phyloP scores from a whole-genome alignment of 2,888 invertebrate species.

The Diabrotica balteata region DNA sequence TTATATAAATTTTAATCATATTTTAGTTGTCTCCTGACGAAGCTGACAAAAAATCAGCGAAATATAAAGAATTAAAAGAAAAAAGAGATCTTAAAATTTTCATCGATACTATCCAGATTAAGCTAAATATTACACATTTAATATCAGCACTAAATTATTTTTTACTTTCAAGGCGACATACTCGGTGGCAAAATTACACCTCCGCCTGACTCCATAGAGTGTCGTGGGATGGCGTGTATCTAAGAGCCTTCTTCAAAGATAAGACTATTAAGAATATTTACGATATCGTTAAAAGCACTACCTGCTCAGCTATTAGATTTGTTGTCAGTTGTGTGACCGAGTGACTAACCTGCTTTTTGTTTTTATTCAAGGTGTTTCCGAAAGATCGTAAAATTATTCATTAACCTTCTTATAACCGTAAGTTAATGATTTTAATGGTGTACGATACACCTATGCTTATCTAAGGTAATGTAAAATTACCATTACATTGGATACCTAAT shows the following conservation, averaged over 20 bases:
- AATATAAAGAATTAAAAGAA: too few relatives aligned
- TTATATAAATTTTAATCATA: too few relatives aligned
- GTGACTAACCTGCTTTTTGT: slow-evolving; percentile 14
- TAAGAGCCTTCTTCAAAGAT: slow-evolving; percentile 33
- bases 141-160: background rate
- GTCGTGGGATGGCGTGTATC: slow-evolving; percentile 26
- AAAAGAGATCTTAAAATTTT: too few relatives aligned
- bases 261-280: slow-evolving; percentile 35
- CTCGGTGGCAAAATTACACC: slow-evolving; percentile 7
- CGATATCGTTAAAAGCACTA: slow-evolving; percentile 37
- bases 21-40: too few relatives aligned
- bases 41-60: too few relatives aligned
- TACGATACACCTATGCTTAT: too few relatives aligned
- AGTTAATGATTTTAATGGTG: background rate
- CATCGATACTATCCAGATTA: too few relatives aligned
- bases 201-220: slow-evolving; percentile 5
- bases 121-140: too few relatives aligned
- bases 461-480: too few relatives aligned
- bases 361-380: slow-evolving; percentile 18
- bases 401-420: slow-evolving; percentile 1
- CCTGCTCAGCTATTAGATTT: slow-evolving; percentile 35
- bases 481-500: too few relatives aligned
- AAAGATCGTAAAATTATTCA: slow-evolving; percentile 13
- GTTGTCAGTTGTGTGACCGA: slow-evolving; percentile 20
- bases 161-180: background rate